These are phyloP conservation scores for Romanogobio albipinnatus DNA, from an alignment of 2,113 vertebrate species.

Conservation along the genomic window DNA sequence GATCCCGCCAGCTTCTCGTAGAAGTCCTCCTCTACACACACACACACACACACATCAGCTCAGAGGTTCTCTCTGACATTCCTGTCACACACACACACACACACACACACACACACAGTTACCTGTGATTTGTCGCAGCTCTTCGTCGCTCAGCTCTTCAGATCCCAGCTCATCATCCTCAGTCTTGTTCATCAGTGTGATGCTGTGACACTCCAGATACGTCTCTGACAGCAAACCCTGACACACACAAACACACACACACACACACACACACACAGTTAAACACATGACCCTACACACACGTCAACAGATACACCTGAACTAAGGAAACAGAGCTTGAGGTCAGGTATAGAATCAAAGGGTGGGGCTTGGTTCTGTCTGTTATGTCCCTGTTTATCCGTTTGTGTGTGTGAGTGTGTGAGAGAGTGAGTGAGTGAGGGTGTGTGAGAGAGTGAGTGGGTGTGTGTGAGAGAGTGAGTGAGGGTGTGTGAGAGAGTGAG, in stretches of 20 bases:
- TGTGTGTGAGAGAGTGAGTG: no score
- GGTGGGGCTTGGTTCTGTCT: no score
- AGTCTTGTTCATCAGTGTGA: conserved; percentile 86
- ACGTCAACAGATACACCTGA: neutral
- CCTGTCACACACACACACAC: neutral
- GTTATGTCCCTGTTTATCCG: no score
- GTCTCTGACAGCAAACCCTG: conserved; percentile 92
- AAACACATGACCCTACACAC: neutral
- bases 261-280: neutral
- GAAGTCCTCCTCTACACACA: conserved; percentile 85
- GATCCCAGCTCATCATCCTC: conserved; percentile 83
- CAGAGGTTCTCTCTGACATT: no score
- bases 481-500: no score
- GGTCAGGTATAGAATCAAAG: neutral
- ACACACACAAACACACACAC: conserved; percentile 4
- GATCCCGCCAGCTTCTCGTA: conserved; percentile 90
- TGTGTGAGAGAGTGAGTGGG: no score
- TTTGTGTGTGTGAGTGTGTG: no score
- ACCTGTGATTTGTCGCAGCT: conserved; percentile 87
- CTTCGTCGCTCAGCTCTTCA: conserved; percentile 83
- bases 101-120: no score
- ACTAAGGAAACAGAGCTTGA: neutral
- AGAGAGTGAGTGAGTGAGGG: no score
- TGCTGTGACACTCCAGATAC: conserved; percentile 85
- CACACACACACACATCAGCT: conserved; percentile 26